Base-by-base conservation (phyloP, 2,113 vertebrate species). In the Daphoenositta chrysoptera region DNA sequence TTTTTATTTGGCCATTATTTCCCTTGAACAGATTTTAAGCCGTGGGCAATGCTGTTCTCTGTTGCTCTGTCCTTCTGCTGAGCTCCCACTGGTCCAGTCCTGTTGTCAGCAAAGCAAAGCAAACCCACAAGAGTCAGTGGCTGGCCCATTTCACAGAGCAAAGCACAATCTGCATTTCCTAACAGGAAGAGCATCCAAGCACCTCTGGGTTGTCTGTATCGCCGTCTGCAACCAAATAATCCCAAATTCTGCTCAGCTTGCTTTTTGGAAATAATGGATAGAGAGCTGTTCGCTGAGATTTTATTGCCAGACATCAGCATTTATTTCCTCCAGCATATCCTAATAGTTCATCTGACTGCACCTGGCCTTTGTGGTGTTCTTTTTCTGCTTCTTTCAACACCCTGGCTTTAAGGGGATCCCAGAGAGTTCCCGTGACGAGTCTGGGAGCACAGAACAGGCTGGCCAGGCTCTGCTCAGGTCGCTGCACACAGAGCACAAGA, bases 1-100 rank as follows among this genome's bases (percentile, higher is more conserved):
- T n/a, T 82, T 92, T 72, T 73, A 79, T 85, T 66, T 85, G 83
- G 40, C 63, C 56, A 83, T 93, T 80, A 81, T 64, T 94, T 95
- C 80, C 51, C 39, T 47, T 48, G 82, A 96, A 96, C 96, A 97
- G 90, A 96, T 96, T 97, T 97, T 89, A 68, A 90, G 93, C 95
- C 90, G 3, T 72, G 53, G 92, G 93, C 84, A 84, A 97, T 65
- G 21, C 35, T 56, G n/a, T 50, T 87, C 56, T 83, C 69, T 53
- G 64, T 51, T 53, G 77, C 71, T 93, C 48, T 60, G 4, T 56
- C 83, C 77, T 87, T 87, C 64, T 30, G 65, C 53, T 16, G 66
- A 31, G 89, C 14, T 93, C 94, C 84, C 77, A 27, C 56, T 27
- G 79, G 76, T 44, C 56, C 69, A 51, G 77, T 76, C 90, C 81